Evolutionary conservation across 2,888 invertebrate genomes (phyloP).

Genomic region (Dryobotodes eremita): DNA sequence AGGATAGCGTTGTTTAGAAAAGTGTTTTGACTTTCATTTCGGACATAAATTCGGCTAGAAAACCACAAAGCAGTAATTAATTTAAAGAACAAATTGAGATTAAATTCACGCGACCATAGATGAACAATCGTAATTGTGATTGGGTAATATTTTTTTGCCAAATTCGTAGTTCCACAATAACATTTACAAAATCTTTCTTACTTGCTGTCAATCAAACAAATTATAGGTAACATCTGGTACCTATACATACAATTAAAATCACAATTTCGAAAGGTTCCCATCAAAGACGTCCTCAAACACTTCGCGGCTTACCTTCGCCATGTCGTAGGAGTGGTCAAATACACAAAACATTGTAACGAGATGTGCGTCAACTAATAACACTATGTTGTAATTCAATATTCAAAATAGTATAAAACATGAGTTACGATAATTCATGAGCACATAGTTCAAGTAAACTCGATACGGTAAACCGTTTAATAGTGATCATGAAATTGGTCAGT

Average conservation of each 20-base stretch:
- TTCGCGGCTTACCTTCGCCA: conserved; percentile 78
- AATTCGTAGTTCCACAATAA: conserved; percentile 23
- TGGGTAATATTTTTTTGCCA: neutral
- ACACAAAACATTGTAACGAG: conserved; percentile 84
- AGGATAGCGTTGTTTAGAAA: neutral
- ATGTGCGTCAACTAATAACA: conserved; percentile 78
- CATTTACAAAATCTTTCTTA: conserved; percentile 60
- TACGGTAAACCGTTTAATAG: conserved; percentile 72
- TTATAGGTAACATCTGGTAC: conserved; percentile 62
- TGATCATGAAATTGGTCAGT: conserved; percentile 84
- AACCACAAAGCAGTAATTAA: no score
- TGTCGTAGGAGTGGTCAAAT: conserved; percentile 79
- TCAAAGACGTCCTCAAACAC: conserved; percentile 81
- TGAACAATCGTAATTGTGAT: conserved; percentile 11
- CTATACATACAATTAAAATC: conserved; percentile 75
- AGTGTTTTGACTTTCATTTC: neutral
- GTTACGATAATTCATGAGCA: conserved; percentile 76
- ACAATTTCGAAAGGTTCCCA: conserved; percentile 76
- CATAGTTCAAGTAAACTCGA: conserved; percentile 78
- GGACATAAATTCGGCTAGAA: neutral
- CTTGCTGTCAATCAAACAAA: conserved; percentile 75
- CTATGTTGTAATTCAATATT: conserved; percentile 83
- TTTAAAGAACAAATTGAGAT: neutral
- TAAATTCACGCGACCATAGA: conserved; percentile 11
- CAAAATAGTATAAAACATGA: conserved; percentile 84